Base-by-base conservation (phyloP, 2,797 vertebrate species). In the Coregonus ussuriensis region DNA sequence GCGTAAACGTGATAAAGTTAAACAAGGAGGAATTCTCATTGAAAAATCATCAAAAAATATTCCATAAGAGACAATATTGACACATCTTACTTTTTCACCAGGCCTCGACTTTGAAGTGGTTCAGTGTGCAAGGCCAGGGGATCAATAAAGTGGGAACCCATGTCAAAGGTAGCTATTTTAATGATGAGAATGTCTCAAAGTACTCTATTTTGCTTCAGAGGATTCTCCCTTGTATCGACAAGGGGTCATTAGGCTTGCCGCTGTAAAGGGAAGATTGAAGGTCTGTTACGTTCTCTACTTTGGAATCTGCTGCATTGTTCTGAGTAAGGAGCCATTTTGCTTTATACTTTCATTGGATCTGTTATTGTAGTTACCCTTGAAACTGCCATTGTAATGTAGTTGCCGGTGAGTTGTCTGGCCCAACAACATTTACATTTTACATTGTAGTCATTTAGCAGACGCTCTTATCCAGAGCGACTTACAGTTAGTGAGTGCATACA, bases 151-250 rank as follows among this genome's bases (percentile, higher is more conserved):
- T 67, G 69, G 71, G 29, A 13, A 74, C 74, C 75, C 70, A 51
- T 86, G 83, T 84, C 69, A 81, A 67, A 84, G 87, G 82, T 79
- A 82, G 74, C 53, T 35, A 74, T 18, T 73, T 87, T 90, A 91
- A 88, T 86, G 82, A 86, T 77, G 74, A 75, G 63, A 79, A 80
- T 82, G 86, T 85, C 85, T 90, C 80, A 86, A 89, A 90, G 87
- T 88, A 81, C 71, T 72, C 80, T 76, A 78, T 84, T 84, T 89
- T 77, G 77, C 81, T 80, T 89, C 83, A 83, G 78, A 79, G 74
- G 83, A 73, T 54, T 81, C 41, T 79, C 53, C 72, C 65, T 83
- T 83, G 80, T 80, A 79, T 79, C 76, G 80, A 83, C 78, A 65
- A 18, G 31, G 74, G 75, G 80, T 83, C 69, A 85, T 85, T 74